Conservation (phyloP, 1,140 invertebrate species). For the Trypoxylus dichotomus region DNA sequence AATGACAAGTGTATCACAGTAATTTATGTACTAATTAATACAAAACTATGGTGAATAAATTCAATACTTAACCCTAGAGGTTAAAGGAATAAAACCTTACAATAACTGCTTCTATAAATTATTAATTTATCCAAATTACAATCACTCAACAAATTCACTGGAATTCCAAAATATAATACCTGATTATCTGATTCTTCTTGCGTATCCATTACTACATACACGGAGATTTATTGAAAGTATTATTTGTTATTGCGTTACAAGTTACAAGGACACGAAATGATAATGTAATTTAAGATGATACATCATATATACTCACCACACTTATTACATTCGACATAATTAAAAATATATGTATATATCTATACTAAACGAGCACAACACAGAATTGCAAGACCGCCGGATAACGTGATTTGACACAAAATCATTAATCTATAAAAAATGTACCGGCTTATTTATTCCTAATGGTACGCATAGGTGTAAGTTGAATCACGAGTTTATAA, state of each 20-base stretch:
- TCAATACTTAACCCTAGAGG: background rate
- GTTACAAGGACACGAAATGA: background rate
- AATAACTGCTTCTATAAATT: background rate
- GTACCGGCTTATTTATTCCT: background rate
- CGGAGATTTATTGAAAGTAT: background rate
- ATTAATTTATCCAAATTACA: background rate
- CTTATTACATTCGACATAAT: conserved; percentile 24
- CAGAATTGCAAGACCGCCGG: background rate
- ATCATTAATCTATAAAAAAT: background rate
- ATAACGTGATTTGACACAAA: conserved; percentile 1
- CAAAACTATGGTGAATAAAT: background rate
- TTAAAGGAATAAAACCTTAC: background rate
- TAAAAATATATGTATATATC: background rate
- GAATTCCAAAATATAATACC: background rate
- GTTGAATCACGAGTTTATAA: background rate
- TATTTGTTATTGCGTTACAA: background rate
- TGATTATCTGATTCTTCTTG: background rate
- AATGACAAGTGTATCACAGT: background rate
- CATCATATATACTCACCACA: conserved; percentile 8
- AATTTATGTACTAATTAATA: background rate
- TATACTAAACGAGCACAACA: background rate
- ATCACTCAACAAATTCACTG: background rate
- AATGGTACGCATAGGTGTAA: background rate
- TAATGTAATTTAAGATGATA: background rate
- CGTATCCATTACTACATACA: background rate